Evolutionary conservation across 2,113 vertebrate genomes (phyloP).

Genomic region (Nothoprocta perdicaria): DNA sequence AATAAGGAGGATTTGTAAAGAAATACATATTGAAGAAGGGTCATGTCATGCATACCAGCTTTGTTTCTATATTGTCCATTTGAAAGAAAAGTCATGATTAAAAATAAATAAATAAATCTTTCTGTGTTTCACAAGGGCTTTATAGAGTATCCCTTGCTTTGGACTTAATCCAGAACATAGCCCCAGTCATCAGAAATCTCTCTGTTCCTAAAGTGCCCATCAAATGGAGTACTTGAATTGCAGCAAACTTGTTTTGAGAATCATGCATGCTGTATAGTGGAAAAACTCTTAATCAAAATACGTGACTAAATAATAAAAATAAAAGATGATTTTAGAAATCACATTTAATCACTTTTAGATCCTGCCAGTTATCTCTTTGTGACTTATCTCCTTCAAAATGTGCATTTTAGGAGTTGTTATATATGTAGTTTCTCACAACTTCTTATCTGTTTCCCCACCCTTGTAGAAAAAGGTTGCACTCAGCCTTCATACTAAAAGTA

Average conservation of each 20-base stretch:
- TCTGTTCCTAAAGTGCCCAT: not conserved
- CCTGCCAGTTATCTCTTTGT: rapidly evolving
- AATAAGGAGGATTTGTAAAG: not conserved
- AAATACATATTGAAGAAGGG: not conserved
- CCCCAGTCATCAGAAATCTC: not conserved
- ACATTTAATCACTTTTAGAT: not conserved
- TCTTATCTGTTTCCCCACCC: not conserved
- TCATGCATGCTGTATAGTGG: not conserved
- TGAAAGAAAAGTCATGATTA: not conserved
- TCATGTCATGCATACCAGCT: not conserved
- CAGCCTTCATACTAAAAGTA: not conserved
- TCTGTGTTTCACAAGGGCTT: not conserved
- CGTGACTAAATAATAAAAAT: not conserved
- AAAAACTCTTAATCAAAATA: not conserved
- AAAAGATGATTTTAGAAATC: rapidly evolving
- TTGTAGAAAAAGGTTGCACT: not conserved
- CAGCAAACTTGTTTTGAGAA: not conserved
- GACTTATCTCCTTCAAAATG: not conserved
- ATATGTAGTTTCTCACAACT: not conserved
- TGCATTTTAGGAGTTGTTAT: not conserved
- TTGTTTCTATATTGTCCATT: not conserved
- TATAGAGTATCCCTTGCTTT: not conserved
- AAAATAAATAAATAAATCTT: not conserved
- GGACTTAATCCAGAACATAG: not conserved
- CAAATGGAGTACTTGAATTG: not conserved